Base-by-base conservation (phyloP, 1,140 invertebrate species). In the Apolygus lucorum region DNA sequence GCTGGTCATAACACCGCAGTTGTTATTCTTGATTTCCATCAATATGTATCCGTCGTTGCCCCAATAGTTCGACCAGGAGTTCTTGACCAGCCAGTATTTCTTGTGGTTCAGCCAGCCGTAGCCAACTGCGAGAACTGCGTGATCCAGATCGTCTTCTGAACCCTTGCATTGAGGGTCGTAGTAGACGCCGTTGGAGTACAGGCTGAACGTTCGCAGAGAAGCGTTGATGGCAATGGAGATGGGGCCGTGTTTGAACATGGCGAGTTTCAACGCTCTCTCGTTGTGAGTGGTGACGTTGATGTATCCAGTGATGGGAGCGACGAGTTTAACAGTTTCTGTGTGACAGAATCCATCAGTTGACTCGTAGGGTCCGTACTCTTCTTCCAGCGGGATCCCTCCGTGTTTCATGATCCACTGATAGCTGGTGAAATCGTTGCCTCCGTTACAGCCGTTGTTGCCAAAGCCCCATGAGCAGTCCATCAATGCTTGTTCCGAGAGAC, bases 401-500 rank as follows among this genome's bases (percentile, higher is more conserved):
- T 91, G 88, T 78, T 93, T 91, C 84, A 93, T 87, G 75, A 98
- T 95, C 89, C 91, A 98, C 72, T 93, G 84, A 77, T 96, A 97
- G 0, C 92, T 86, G 69, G 92, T 82, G 78, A 92, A 96, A 79
- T 93, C 90, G 82, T 96, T 92, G 63, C 95, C 95, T 24, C 95
- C 95, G 81, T 98, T 95, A 79, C 95, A 98, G 1, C 92, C 96
- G 81, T 98, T 97, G 79, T 98, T 97, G 22, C 93, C 92, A 78
- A 85, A 91, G 71, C 90, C 91, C 94, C 95, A 98, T n/a, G 91
- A 93, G 79, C 95, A 98, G 81, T 98, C 95, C 71, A 98, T 88
- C 52, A 98, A 81, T 59, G 94, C 91, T 80, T 93, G 92, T 77
- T 95, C 91, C 2, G 92, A 95, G 14, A 98, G 83, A 21, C 91